Evolutionary conservation across 1,140 invertebrate species (phyloP).

Genomic region (Calycopis cecrops): DNA sequence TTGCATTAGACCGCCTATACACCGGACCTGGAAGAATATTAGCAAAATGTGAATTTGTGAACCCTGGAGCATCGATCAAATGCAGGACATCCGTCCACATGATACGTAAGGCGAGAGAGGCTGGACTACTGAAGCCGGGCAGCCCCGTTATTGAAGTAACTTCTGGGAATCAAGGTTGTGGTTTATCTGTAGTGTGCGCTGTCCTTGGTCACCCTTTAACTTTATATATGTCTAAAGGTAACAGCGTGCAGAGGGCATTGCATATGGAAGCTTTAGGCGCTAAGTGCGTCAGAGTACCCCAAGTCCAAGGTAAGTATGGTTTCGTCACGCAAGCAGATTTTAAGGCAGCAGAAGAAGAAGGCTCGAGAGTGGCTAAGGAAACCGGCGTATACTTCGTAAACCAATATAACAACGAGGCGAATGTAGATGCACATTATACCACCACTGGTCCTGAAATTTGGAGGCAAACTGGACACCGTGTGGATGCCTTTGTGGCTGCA

Average conservation of each 20-base stretch:
- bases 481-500: slow-evolving; percentile 58
- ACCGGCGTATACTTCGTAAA: slow-evolving; percentile 58
- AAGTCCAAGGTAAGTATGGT: slow-evolving; percentile 61
- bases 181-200: slow-evolving; percentile 58
- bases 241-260: slow-evolving; percentile 56
- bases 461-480: slow-evolving; percentile 54
- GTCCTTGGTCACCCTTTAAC: slow-evolving; percentile 57
- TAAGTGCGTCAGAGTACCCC: slow-evolving; percentile 54
- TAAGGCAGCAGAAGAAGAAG: slow-evolving; percentile 46
- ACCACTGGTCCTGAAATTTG: slow-evolving; percentile 63
- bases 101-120: slow-evolving; percentile 44
- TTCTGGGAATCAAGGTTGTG: slow-evolving; percentile 63
- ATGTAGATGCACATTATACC: slow-evolving; percentile 47
- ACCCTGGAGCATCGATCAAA: slow-evolving; percentile 63
- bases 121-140: slow-evolving; percentile 47
- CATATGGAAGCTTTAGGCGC: slow-evolving; percentile 65
- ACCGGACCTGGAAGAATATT: slow-evolving; percentile 54
- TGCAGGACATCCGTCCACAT: slow-evolving; percentile 56
- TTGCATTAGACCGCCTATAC: slow-evolving; percentile 55
- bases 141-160: slow-evolving; percentile 55
- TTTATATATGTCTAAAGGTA: slow-evolving; percentile 58
- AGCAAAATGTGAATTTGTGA: slow-evolving; percentile 66
- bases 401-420: slow-evolving; percentile 53
- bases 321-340: slow-evolving; percentile 59
- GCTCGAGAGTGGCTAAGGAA: slow-evolving; percentile 41